These are phyloP conservation scores for Hydrozoanthus gracilis DNA, from an alignment of 92 coral and sea anemone genomes.

Conservation along the genomic window DNA sequence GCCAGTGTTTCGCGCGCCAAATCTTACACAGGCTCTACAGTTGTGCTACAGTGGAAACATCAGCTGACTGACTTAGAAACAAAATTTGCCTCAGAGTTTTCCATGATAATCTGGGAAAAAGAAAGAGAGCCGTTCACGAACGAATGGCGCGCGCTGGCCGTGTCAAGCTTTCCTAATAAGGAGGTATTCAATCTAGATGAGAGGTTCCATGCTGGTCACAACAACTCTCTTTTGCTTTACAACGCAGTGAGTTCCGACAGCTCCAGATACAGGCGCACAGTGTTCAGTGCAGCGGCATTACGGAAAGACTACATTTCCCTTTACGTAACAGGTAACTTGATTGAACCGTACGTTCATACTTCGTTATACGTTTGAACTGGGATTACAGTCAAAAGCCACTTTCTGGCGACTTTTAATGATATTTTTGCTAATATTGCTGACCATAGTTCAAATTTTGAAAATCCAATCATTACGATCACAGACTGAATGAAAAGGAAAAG, in stretches of 20 bases:
- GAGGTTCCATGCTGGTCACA: constrained; percentile 24
- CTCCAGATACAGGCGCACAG: constrained; percentile 79
- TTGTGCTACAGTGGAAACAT: constrained; percentile 61
- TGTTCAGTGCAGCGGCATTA: constrained; percentile 74
- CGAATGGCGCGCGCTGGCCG: constrained; percentile 71
- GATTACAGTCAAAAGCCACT: too few species aligned
- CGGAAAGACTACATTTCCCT: constrained; percentile 57
- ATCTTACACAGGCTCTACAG: constrained; percentile 53
- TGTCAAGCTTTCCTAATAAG: constrained; percentile 48
- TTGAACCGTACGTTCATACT: too few species aligned
- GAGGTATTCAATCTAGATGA: constrained; percentile 1
- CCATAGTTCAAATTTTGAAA: too few species aligned
- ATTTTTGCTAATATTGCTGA: too few species aligned
- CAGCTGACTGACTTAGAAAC: constrained; percentile 55
- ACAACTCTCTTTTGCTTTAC: constrained; percentile 42
- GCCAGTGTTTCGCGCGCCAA: constrained; percentile 33
- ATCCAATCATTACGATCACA: too few species aligned
- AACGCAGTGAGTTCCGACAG: constrained; percentile 62
- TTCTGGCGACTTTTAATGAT: too few species aligned
- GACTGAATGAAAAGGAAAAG: too few species aligned
- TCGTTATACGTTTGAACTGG: too few species aligned
- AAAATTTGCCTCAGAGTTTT: constrained; percentile 54
- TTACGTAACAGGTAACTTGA: constrained; percentile 72
- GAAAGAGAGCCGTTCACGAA: constrained; percentile 72
- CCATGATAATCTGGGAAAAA: constrained; percentile 69